phyloP scores from a whole-genome alignment of 2,888 invertebrate genomes.

The Ennomos fuscantarius region DNA sequence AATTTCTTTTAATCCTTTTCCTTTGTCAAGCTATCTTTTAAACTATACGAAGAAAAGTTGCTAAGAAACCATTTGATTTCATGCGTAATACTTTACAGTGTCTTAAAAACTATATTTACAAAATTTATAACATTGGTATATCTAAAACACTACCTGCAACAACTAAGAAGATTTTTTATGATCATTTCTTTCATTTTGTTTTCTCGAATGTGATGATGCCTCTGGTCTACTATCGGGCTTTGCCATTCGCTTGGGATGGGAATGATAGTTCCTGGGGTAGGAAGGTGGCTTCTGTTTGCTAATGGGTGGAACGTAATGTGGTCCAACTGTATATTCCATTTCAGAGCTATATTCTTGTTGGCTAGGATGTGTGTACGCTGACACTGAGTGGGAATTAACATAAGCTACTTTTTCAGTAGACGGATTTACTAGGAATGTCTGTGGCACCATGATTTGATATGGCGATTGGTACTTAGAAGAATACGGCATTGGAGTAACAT shows the following conservation, averaged over 20 bases:
- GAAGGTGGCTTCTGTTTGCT: conserved; percentile 62
- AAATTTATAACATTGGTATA: conserved; percentile 25
- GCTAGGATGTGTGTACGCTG: conserved; percentile 54
- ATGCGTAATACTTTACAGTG: conserved; percentile 33
- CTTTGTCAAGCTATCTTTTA: not conserved
- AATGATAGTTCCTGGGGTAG: conserved; percentile 73
- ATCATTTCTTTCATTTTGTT: conserved; percentile 53
- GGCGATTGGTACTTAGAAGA: conserved; percentile 70
- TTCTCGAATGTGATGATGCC: conserved; percentile 45
- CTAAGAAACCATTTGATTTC: conserved; percentile 4
- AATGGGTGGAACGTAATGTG: conserved; percentile 60
- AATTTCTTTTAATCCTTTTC: no score
- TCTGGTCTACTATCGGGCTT: conserved; percentile 60
- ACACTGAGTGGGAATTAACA: conserved; percentile 70
- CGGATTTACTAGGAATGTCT: conserved; percentile 66
- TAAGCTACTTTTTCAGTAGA: conserved; percentile 71
- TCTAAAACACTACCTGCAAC: conserved; percentile 2
- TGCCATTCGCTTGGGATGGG: conserved; percentile 71
- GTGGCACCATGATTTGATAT: conserved; percentile 76
- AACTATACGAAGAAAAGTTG: conserved; percentile 13
- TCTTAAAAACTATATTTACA: conserved; percentile 55
- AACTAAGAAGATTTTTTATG: conserved; percentile 56
- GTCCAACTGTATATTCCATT: conserved; percentile 61
- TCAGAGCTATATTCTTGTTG: conserved; percentile 60
- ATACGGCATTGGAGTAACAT: conserved; percentile 73